These are phyloP conservation scores for Galagoides demidoff DNA, from an alignment of 2,797 vertebrate species.

Conservation along the genomic window DNA sequence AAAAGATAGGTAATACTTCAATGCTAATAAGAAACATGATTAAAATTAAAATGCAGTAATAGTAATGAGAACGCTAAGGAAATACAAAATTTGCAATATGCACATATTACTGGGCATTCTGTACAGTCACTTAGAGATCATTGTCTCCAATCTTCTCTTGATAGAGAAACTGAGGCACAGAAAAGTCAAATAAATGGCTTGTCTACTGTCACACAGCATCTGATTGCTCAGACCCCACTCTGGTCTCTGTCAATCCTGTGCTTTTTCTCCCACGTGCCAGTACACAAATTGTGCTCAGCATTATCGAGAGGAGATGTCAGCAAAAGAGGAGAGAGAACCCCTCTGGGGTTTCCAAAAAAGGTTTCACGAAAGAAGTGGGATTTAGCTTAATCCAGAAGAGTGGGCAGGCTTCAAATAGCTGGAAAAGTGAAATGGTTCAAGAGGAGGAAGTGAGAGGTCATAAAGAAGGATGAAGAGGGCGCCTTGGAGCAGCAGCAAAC, in stretches of 20 bases:
- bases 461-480: not conserved
- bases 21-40: slow-evolving; percentile 35
- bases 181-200: not conserved
- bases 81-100: not conserved
- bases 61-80: not conserved
- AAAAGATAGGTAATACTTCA: not conserved
- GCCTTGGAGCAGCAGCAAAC: not conserved
- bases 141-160: not conserved
- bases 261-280: not conserved
- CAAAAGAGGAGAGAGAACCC: not conserved
- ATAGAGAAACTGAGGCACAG: not conserved
- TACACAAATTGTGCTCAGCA: not conserved
- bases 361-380: not conserved
- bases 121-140: not conserved
- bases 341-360: not conserved
- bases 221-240: not conserved
- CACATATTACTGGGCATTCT: not conserved
- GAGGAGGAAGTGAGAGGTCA: not conserved
- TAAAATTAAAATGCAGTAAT: not conserved
- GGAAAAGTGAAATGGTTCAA: not conserved
- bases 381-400: slow-evolving; percentile 18
- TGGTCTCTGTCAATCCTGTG: not conserved
- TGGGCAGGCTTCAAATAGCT: not conserved
- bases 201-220: not conserved
- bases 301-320: not conserved